Evolutionary conservation across 2,888 invertebrate species (phyloP), one percentile per base, ranked within the genome.

Genomic region (Lissonota sp.): DNA sequence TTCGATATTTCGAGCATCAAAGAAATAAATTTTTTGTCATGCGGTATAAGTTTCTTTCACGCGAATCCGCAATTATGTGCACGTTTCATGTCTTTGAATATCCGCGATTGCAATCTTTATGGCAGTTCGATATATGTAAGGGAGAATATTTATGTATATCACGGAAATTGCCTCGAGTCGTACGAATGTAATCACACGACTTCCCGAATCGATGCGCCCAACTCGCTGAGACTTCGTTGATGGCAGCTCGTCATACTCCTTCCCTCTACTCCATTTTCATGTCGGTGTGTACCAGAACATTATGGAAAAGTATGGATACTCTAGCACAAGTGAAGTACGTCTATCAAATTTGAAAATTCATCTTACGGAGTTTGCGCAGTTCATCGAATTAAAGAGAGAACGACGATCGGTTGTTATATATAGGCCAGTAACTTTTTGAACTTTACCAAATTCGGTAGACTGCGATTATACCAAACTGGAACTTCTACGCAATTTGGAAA

Each of bases 131-230:
- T 53, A 49, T n/a, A 53, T 26, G 49, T 3, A 55, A 16, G n/a
- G 26, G 55, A 62, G 46, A 55, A 62, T 72, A 63, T 63, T 55
- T 55, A 73, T 57, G 74, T 58, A 12, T 12, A 58, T 57, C 51
- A 10, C 39, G 64, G 66, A 74, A 66, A 67, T 66, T 60, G 74
- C 49, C 12, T 58, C 58, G 58, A 60, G 60, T 39, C 55, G 57
- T 64, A 51, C 60, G 55, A 73, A 57, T 46, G 63, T 64, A 73
- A 64, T 64, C 73, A 39, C 12, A 39, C 44, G 46, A 57, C 62
- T 8, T 55, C 37, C 10, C 37, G 6, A 63, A 42, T 51, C 4
- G 51, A 53, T n/a, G 51, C 14, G 40, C 53, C 14, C 26, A n/a
- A 49, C 3, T 26, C 62, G 10, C 40, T 51, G n/a, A 40, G 14